Conservation (phyloP, 2,888 invertebrate genomes). For the Ichneumon xanthorius region DNA sequence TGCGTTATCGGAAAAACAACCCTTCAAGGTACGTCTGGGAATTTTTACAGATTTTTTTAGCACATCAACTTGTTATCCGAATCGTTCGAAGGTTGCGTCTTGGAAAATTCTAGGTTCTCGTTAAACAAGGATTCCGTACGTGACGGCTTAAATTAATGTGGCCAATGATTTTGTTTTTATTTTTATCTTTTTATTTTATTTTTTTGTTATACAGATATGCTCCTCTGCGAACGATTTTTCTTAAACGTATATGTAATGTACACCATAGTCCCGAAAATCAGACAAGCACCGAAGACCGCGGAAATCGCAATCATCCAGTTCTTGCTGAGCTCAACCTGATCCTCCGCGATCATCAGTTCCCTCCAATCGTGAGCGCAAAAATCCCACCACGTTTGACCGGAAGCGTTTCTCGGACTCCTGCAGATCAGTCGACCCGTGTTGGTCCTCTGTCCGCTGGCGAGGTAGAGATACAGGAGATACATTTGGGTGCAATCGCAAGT, state of each 20-base stretch:
- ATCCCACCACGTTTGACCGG: conserved; percentile 87
- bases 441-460: conserved; percentile 86
- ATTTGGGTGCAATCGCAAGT: conserved; percentile 89
- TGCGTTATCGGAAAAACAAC: too few relatives aligned
- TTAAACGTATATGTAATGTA: conserved; percentile 46
- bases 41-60: too few relatives aligned
- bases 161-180: too few relatives aligned
- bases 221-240: conserved; percentile 1
- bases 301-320: conserved; percentile 55
- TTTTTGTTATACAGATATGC: neutral
- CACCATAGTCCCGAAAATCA: conserved; percentile 37
- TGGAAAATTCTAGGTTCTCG: too few relatives aligned
- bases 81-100: too few relatives aligned
- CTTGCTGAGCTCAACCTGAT: conserved; percentile 8
- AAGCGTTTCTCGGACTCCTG: conserved; percentile 87
- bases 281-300: conserved; percentile 21
- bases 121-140: too few relatives aligned
- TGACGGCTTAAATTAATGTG: too few relatives aligned
- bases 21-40: too few relatives aligned
- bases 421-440: conserved; percentile 86
- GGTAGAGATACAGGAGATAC: conserved; percentile 87
- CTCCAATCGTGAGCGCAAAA: conserved; percentile 47
- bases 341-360: neutral
- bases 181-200: too few relatives aligned
- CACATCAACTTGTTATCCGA: too few relatives aligned